Evolutionary conservation across 37 sponge, comb jelly and placozoan genomes (phyloP).

Genomic region (Beroe forskalii): DNA sequence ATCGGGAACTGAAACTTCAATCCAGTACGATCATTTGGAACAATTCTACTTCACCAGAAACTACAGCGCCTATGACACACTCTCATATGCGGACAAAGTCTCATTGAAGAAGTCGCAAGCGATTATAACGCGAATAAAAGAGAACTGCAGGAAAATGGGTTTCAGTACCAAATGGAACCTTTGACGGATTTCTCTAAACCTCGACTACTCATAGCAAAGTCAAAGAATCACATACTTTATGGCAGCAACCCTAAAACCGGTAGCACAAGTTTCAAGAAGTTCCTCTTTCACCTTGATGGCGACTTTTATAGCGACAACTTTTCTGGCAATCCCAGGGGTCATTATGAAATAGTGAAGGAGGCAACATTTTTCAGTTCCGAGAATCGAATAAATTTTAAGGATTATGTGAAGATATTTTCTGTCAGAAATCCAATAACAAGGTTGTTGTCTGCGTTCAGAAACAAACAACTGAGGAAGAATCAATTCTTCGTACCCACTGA

Average conservation of each 20-base stretch:
- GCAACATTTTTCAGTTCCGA: neutral
- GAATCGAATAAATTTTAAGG: neutral
- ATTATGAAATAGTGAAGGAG: neutral
- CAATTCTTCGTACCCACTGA: neutral
- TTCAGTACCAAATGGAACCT: neutral
- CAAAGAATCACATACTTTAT: neutral
- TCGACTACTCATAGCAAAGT: conserved; percentile 7
- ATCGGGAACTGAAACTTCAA: too few species aligned
- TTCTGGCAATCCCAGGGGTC: neutral
- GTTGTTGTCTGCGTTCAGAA: neutral
- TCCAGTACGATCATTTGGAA: too few species aligned
- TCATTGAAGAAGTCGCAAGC: neutral
- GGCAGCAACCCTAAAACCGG: too few species aligned
- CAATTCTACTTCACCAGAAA: too few species aligned
- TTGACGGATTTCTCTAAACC: neutral
- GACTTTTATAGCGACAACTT: neutral
- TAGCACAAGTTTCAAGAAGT: too few species aligned
- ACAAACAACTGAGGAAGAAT: neutral
- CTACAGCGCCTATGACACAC: too few species aligned
- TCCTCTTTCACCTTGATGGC: neutral
- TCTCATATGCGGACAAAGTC: too few species aligned
- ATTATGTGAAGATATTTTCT: neutral
- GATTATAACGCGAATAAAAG: neutral
- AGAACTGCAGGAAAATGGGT: neutral
- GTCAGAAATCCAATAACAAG: neutral